phyloP scores from a whole-genome alignment of 2,888 invertebrate species.

The Mystacides longicornis region DNA sequence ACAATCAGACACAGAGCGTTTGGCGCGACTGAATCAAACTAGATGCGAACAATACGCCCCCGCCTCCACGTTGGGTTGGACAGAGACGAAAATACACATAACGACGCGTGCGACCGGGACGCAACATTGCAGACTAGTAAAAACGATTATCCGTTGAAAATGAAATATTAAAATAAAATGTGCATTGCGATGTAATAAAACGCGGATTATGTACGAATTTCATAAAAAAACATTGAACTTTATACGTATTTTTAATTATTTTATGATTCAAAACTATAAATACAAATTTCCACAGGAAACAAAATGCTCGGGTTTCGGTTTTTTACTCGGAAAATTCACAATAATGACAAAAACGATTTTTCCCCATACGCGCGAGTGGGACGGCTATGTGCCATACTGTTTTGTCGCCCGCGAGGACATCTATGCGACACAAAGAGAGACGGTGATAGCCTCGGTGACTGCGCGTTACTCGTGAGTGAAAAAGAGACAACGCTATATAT shows the following conservation, averaged over 20 bases:
- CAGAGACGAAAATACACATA: slow-evolving; percentile 5
- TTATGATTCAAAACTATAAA: too few relatives aligned
- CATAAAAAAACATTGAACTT: too few relatives aligned
- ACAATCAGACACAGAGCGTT: slow-evolving; percentile 16
- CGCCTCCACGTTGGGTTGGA: slow-evolving; percentile 14
- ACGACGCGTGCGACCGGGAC: slow-evolving; percentile 5
- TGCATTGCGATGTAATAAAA: neutral
- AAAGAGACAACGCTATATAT: slow-evolving; percentile 19
- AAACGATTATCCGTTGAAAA: slow-evolving; percentile 14
- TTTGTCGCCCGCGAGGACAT: slow-evolving; percentile 15
- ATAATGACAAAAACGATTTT: slow-evolving; percentile 11
- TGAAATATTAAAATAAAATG: neutral
- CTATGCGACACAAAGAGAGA: slow-evolving; percentile 18
- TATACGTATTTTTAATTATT: too few relatives aligned
- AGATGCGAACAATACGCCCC: slow-evolving; percentile 13
- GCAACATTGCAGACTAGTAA: neutral
- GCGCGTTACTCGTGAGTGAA: neutral
- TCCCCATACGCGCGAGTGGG: slow-evolving; percentile 16
- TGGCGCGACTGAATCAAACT: slow-evolving; percentile 15
- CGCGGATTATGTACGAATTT: too few relatives aligned
- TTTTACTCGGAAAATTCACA: neutral
- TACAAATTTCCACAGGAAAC: too few relatives aligned
- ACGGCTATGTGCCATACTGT: slow-evolving; percentile 19
- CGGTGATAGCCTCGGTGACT: neutral
- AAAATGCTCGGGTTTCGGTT: too few relatives aligned